Base-by-base conservation (phyloP, 2,888 invertebrate species). In the Macrosiphum euphorbiae region DNA sequence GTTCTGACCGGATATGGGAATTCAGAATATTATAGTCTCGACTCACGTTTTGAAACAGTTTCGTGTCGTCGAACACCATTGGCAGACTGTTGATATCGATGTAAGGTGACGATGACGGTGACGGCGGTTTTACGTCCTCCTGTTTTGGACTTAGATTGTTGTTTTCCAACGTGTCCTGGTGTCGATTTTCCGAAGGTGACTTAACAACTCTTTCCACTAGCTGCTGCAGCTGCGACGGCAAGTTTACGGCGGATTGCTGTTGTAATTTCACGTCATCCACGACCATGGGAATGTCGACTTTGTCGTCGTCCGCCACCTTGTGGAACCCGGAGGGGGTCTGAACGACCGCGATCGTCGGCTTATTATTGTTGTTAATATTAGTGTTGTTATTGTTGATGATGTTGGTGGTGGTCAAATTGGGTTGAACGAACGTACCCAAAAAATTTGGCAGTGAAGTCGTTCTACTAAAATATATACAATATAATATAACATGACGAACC, bases 391-490 rank as follows among this genome's bases (percentile, higher is more conserved):
- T 94, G 85, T 93, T 94, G 44, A 90, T 94, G 52, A 90, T 91
- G 58, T 86, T 94, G 28, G 94, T 92, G 26, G 94, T 44, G 44
- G 94, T 92, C 85, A 94, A 24, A 50, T 94, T 89, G 95, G 95
- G 93, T 95, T 94, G 96, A 96, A 95, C 96, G 95, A 94, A 95
- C 50, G 96, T 95, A 88, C 96, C 96, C 86, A 97, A 96, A 95
- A 97, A 97, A 95, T 97, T 97, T 24, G 97, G 97, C 95, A 97
- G 95, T 8, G 97, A 97, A 94, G 96, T 96, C 61, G 96, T 96
- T 95, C 97, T 96, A 94, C 10, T 95, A 95, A 50, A 26, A 87
- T 90, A 67, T 1, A 78, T 8, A 35, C 7, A 78, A 94, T n/a
- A 67, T 1, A 67, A 67, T 58, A 55, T 50, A 90, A 35, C 61